Base-by-base conservation (phyloP, 2,888 invertebrate genomes). In the Arctia plantaginis region DNA sequence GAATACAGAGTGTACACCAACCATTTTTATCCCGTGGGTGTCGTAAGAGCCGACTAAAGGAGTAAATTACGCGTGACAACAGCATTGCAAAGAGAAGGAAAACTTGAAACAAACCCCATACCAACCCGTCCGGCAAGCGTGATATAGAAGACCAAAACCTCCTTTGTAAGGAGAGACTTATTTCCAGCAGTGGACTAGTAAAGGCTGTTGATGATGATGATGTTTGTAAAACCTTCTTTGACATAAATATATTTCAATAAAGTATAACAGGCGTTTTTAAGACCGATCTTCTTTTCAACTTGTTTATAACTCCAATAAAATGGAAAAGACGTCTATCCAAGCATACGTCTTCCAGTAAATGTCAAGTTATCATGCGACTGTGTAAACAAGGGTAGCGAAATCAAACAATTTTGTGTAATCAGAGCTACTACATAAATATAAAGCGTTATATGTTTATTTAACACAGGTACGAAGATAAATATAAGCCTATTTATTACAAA, bases 401-500 rank as follows among this genome's bases (percentile, higher is more conserved):
- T 79, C 82, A 87, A 83, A 87, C 84, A 86, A 79, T 82, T 86
- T 81, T 84, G 83, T 87, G 79, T 87, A 83, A 82, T 85, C 84
- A 86, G 75, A 73, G 70, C 68, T 82, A 68, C 78, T 80, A 69
- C 68, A 70, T 72, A 65, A 72, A 72, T 64, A 75, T 33, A 64
- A 33, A n/a, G n/a, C 23, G 47, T 30, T 74, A 66, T 70, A 67
- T 69, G 15, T 68, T 64, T 75, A 65, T 69, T 66, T 59, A 65
- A 55, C 20, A 72, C 74, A 70, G 69, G 65, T 66, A 73, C 55
- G n/a, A 4, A 51, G 73, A 74, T 74, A 75, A 69, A 71, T 55
- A 74, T 69, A 67, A 70, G 66, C 35, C 59, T 74, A 35, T 74
- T 39, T 33, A 64, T 27, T 20, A 35, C 39, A 51, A 66, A 66